phyloP scores from a whole-genome alignment of 2,888 invertebrate genomes.

The Drosophila neotestacea region DNA sequence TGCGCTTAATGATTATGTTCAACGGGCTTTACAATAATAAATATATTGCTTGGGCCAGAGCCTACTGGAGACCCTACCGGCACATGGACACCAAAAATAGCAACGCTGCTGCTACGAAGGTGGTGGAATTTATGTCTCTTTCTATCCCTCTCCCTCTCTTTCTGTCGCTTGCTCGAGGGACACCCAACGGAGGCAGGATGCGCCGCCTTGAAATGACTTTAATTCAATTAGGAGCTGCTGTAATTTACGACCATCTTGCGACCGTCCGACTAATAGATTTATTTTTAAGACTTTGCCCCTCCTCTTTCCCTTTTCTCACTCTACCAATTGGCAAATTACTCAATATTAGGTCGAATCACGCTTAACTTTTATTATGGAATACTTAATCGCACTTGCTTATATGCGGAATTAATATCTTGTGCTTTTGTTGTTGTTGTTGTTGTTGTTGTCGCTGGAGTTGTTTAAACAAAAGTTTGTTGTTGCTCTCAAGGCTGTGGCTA shows the following conservation, averaged over 20 bases:
- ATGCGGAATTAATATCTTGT: constrained; percentile 36
- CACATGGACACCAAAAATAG: constrained; percentile 61
- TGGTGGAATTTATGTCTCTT: constrained; percentile 69
- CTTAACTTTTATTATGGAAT: constrained; percentile 32
- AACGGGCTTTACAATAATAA: constrained; percentile 73
- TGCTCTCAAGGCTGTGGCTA: constrained; percentile 62
- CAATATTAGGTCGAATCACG: constrained; percentile 64
- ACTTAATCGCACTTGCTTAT: constrained; percentile 27
- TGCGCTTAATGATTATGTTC: constrained; percentile 81
- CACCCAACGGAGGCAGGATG: constrained; percentile 20
- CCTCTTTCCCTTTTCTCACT: background rate
- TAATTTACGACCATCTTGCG: constrained; percentile 61
- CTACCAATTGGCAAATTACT: constrained; percentile 64
- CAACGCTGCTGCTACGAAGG: constrained; percentile 49
- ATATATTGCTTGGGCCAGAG: constrained; percentile 46
- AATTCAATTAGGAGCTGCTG: constrained; percentile 75
- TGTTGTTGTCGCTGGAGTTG: background rate
- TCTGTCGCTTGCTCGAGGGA: background rate
- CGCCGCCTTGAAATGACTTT: constrained; percentile 58
- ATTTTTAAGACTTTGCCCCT: constrained; percentile 42
- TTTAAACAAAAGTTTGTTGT: constrained; percentile 44
- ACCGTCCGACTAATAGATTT: constrained; percentile 64
- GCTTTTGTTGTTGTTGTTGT: background rate
- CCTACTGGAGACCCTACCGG: background rate
- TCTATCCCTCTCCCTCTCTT: constrained; percentile 7